Conservation (phyloP, 2,888 invertebrate genomes). For the Epistrophe eligans region DNA sequence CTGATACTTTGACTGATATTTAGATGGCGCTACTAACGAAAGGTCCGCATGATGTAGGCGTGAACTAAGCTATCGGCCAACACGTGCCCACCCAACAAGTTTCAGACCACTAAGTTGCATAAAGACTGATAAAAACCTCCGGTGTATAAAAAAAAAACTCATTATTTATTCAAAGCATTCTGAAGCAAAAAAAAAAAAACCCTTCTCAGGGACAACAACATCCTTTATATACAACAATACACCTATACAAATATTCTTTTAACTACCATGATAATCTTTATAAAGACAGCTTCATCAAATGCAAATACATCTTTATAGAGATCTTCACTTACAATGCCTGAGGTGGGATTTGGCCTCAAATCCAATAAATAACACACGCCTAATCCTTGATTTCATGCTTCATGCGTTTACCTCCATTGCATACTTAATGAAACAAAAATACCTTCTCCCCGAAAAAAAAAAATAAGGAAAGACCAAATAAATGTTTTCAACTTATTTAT, state of each 20-base stretch:
- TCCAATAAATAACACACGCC: conserved; percentile 56
- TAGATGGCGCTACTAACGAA: no score
- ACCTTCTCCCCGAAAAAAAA: neutral
- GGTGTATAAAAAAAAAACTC: neutral
- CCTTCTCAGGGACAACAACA: neutral
- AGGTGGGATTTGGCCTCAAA: conserved; percentile 20
- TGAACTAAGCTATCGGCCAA: no score
- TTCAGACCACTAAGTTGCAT: no score
- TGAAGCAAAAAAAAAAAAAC: neutral
- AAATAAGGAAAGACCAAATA: conserved; percentile 1
- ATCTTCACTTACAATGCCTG: conserved; percentile 13
- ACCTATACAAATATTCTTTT: neutral
- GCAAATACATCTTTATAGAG: conserved; percentile 14
- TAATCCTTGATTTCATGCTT: conserved; percentile 59
- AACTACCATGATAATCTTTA: conserved; percentile 24
- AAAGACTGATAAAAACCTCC: neutral
- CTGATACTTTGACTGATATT: no score
- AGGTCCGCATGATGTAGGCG: no score
- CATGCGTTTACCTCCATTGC: conserved; percentile 56
- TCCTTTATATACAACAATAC: neutral
- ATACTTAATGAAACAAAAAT: conserved; percentile 65
- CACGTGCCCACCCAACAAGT: no score
- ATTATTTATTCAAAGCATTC: conserved; percentile 15
- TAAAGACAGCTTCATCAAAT: conserved; percentile 19
- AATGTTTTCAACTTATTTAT: conserved; percentile 55